These are phyloP conservation scores for Orchesella cincta DNA, from an alignment of 1,140 invertebrate species.

Conservation along the genomic window DNA sequence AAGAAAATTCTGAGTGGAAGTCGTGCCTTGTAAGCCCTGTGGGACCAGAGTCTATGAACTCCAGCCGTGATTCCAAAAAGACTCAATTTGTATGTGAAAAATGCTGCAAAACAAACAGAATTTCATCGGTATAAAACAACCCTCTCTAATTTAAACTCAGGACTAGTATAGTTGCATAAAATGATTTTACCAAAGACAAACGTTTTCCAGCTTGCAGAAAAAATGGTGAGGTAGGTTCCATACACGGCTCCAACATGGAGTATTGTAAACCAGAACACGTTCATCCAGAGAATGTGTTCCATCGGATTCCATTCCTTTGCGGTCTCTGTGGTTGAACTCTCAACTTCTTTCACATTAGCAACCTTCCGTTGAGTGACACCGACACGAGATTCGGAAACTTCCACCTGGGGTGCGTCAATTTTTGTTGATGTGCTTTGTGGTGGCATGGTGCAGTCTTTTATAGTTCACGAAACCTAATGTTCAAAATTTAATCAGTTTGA, in stretches of 20 bases:
- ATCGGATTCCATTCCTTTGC: constrained; percentile 36
- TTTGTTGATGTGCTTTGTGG: constrained; percentile 37
- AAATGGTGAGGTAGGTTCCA: constrained; percentile 63
- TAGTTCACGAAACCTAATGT: too few species aligned
- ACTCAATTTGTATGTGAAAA: constrained; percentile 36
- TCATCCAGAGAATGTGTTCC: constrained; percentile 64
- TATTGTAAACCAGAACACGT: constrained; percentile 68
- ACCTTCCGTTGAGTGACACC: not conserved
- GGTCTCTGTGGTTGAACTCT: not conserved
- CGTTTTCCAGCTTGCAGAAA: constrained; percentile 64
- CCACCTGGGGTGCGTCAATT: constrained; percentile 27
- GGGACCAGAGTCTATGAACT: constrained; percentile 63
- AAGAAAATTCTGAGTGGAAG: constrained; percentile 58
- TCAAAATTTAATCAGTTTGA: too few species aligned
- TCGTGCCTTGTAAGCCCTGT: constrained; percentile 62
- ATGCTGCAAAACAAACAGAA: constrained; percentile 8
- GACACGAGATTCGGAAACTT: not conserved
- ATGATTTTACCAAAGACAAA: constrained; percentile 66
- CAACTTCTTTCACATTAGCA: not conserved
- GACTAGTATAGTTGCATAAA: too few species aligned
- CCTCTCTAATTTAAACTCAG: too few species aligned
- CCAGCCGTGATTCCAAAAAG: constrained; percentile 59
- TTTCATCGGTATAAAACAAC: not conserved
- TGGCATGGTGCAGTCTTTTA: not conserved
- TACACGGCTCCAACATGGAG: constrained; percentile 66